These are phyloP conservation scores for Timema cristinae DNA, from an alignment of 2,888 invertebrate genomes.

Conservation along the genomic window DNA sequence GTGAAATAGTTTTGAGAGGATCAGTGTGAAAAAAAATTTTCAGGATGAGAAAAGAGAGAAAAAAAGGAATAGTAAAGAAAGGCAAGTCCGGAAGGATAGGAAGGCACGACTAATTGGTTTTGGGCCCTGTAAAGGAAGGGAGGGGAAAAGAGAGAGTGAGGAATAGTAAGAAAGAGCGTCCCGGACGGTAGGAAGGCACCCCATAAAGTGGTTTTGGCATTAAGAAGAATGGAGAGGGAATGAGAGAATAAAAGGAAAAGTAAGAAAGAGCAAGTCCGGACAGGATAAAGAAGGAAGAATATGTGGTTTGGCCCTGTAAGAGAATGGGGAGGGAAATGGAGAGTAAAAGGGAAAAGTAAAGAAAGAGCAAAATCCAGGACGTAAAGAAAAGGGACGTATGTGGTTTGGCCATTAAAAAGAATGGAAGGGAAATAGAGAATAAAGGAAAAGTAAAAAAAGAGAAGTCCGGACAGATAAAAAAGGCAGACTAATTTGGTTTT, in stretches of 20 bases:
- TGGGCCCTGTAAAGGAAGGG: background rate
- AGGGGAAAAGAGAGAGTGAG: background rate
- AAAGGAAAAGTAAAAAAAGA: background rate
- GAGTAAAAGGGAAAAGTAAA: background rate
- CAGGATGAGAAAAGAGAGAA: background rate
- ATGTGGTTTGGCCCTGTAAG: background rate
- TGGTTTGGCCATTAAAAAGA: background rate
- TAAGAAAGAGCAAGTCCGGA: background rate
- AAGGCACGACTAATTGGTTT: background rate
- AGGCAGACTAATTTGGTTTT: too few species aligned
- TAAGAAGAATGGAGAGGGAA: background rate
- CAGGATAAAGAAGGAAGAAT: background rate
- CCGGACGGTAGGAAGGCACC: background rate
- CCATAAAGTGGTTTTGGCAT: background rate
- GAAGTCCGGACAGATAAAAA: too few species aligned
- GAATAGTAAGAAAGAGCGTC: background rate
- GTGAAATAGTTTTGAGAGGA: background rate
- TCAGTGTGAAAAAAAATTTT: background rate
- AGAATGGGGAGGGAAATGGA: background rate
- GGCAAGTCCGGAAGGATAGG: background rate
- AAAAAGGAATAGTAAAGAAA: background rate
- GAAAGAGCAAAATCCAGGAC: background rate
- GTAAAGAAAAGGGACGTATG: background rate
- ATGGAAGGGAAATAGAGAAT: background rate
- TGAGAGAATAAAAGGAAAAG: background rate